phyloP scores from a whole-genome alignment of 2,113 vertebrate species.

The Labeo catla region DNA sequence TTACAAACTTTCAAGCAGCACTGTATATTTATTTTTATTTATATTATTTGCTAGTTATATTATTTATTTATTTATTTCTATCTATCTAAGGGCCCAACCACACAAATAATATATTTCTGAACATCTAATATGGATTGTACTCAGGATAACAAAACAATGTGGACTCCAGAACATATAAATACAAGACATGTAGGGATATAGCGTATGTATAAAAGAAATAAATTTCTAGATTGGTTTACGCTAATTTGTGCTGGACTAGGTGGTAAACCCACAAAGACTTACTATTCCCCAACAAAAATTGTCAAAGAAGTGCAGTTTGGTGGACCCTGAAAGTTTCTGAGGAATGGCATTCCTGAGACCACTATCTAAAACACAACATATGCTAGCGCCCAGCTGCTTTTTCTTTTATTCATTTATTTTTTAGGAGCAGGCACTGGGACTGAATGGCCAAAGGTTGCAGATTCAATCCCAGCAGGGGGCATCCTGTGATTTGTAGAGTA shows the following conservation, averaged over 20 bases:
- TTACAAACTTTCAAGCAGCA: too few relatives aligned
- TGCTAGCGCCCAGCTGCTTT: neutral
- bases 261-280: neutral
- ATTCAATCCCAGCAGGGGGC: constrained; percentile 14
- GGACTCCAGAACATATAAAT: too few relatives aligned
- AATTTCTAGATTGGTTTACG: neutral
- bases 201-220: too few relatives aligned
- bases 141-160: neutral
- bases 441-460: neutral
- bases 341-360: neutral
- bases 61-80: too few relatives aligned
- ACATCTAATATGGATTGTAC: neutral
- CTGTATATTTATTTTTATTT: too few relatives aligned
- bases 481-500: constrained; percentile 1
- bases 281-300: neutral
- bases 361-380: neutral
- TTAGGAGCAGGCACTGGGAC: neutral
- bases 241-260: neutral
- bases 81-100: too few relatives aligned
- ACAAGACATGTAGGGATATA: too few relatives aligned
- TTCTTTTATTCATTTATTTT: neutral
- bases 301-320: neutral
- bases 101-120: too few relatives aligned
- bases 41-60: too few relatives aligned
- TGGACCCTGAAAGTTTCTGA: neutral